Evolutionary conservation across 2,797 vertebrate species (phyloP), one percentile per base, ranked within the genome.

Genomic region (Alcedo atthis): DNA sequence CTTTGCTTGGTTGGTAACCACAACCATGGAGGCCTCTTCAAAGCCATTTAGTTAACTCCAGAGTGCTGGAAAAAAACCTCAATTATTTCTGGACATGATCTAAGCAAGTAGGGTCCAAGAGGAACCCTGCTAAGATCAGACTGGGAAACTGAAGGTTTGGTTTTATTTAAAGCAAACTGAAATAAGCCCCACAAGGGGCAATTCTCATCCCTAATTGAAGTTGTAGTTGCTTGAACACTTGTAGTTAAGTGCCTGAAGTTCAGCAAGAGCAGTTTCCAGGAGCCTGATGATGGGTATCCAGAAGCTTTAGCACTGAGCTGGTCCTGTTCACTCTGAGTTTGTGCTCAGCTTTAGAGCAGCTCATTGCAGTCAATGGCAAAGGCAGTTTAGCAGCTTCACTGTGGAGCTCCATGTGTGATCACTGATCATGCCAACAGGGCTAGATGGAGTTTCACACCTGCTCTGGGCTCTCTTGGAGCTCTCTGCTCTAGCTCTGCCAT

Each of bases 1-100:
- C 40, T 53, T 62, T 26, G 15, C 68, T 70, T 46, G 7, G 18
- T 69, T 67, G 32, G 12, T 73, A 74, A 25, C 21, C 20, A 32
- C 25, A 55, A 5, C n/a, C 21, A 12, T 0, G 0, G n/a, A 28
- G 35, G 12, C 12, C 28, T 67, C n/a, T 81, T 69, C 0, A 0
- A 33, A 53, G 16, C 12, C 21, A 43, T 57, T 42, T 4, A 4
- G 20, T 49, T 49, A 69, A 35, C 26, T 45, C 49, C 17, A 2
- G 53, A 68, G 35, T 59, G 25, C 42, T 87, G 68, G 32, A 14
- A 78, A 42, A n/a, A 54, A 49, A 49, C 28, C 22, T 26, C 24
- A 75, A 16, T 79, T 71, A 33, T 62, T 78, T 68, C 37, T 69
- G 9, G 21, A n/a, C 2, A 0, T 51, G 35, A 42, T n/a, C 14